Base-by-base conservation (phyloP, 2,888 invertebrate genomes). In the Cerastis rubricosa region DNA sequence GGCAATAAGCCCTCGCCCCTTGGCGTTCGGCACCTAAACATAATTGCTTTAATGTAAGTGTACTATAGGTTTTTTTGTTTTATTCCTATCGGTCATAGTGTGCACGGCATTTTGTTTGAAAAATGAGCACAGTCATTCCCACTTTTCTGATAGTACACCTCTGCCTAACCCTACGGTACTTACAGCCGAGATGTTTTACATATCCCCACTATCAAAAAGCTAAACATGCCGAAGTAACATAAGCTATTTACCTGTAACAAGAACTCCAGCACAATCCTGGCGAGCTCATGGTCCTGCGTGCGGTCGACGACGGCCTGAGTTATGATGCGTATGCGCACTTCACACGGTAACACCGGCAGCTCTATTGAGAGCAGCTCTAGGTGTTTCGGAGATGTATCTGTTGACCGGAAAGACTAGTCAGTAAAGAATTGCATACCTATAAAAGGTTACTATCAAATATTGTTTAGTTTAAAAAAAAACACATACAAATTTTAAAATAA, bases 251-350 rank as follows among this genome's bases (percentile, higher is more conserved):
- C 96, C 91, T 94, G 93, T 6, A 95, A 82, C 9, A 96, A 83
- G 63, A 95, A 95, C 22, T 94, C 92, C 0, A 95, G 83, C 2
- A 95, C 91, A 1, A 87, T 88, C 47, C 89, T 86, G 0, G 95
- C 94, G 0, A 96, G 88, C 11, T 93, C 92, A 61, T 88, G 86
- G 80, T 96, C 94, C 1, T 81, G 67, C 0, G 66, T 49, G 1
- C 96, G 88, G n/a, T 91, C 90, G 0, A 88, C 72, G 0, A 94
- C 92, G 0, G 93, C 93, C 40, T 90, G 91, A 51, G 94, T 71
- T 8, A 91, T 85, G 1, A 91, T 79, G 78, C 88, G 90, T 86
- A 94, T 88, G 86, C 91, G 89, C 79, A 65, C 74, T 14, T 71
- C 91, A 74, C 96, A 95, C 35, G 91, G 8, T 71, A 91, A 22